A percentile compares a stretch with the other conserved stretches of the same genome.
phyloP scores from a whole-genome alignment of 2,113 vertebrate species.

The Tyto alba region DNA sequence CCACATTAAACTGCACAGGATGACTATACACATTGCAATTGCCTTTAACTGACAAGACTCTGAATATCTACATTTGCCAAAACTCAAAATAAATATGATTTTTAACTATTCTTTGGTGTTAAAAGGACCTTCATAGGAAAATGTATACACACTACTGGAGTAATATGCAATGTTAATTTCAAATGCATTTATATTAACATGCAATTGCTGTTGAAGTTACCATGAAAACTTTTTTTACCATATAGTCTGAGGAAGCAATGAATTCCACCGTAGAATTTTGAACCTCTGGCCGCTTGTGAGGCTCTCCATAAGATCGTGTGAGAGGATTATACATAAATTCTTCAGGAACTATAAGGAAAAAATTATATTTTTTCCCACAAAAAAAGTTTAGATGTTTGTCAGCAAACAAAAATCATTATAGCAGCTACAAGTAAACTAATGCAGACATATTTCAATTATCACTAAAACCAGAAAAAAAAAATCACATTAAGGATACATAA shows the following conservation, averaged over 20 bases:
- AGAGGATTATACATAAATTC: slow-evolving; percentile 99
- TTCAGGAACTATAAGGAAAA: slow-evolving; percentile 83
- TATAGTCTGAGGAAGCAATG: slow-evolving; percentile 97
- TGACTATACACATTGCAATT: neutral
- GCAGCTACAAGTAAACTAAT: neutral
- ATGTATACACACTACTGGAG: neutral
- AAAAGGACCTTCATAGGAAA: neutral
- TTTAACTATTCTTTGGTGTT: neutral
- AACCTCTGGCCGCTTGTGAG: slow-evolving; percentile 95
- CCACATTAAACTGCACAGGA: neutral
- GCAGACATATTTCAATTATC: neutral
- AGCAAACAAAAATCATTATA: neutral
- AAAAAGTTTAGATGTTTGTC: neutral
- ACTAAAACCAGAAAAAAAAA: neutral
- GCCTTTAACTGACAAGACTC: neutral
- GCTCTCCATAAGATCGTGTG: slow-evolving; percentile 92
- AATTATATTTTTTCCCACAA: neutral
- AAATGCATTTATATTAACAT: neutral
- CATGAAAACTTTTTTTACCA: slow-evolving; percentile 74
- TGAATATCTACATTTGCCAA: neutral
- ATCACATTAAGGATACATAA: neutral
- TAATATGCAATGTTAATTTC: neutral
- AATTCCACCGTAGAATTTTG: slow-evolving; percentile 97
- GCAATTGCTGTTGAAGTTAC: neutral
- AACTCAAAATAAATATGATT: neutral